Evolutionary conservation across 2,888 invertebrate species (phyloP).

Genomic region (Cylindroiulus punctatus): DNA sequence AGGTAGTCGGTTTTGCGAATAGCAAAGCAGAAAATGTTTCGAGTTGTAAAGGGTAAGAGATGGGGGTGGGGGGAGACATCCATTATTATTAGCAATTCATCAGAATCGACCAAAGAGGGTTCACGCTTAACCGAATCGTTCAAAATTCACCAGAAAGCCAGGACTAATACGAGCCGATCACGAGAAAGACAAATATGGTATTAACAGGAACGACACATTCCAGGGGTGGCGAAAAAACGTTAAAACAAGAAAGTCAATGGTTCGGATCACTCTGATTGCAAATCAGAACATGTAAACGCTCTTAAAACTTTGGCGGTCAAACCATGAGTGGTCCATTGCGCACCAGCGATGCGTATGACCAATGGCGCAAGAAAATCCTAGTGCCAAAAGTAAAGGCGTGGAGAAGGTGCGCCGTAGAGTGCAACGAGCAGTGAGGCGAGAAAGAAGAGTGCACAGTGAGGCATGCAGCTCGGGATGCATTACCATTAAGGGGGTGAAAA

Average conservation of each 20-base stretch:
- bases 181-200: slow-evolving; percentile 35
- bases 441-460: slow-evolving; percentile 32
- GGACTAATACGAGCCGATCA: not conserved
- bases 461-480: slow-evolving; percentile 1
- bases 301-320: slow-evolving; percentile 48
- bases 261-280: slow-evolving; percentile 51
- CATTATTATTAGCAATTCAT: not conserved
- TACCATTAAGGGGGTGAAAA: slow-evolving; percentile 26
- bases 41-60: not conserved
- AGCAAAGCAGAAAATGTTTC: too few species aligned
- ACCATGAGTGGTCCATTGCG: slow-evolving; percentile 46
- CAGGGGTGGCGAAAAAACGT: slow-evolving; percentile 33
- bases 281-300: slow-evolving; percentile 52
- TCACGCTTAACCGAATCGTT: slow-evolving; percentile 17
- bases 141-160: slow-evolving; percentile 6
- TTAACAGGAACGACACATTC: not conserved
- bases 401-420: not conserved
- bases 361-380: slow-evolving; percentile 31
- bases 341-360: slow-evolving; percentile 46
- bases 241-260: slow-evolving; percentile 49
- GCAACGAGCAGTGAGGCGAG: not conserved
- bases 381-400: not conserved
- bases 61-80: not conserved
- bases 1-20: too few species aligned
- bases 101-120: slow-evolving; percentile 17